Base-by-base conservation (phyloP, 2,888 invertebrate genomes). In the Ophioninae sp. region DNA sequence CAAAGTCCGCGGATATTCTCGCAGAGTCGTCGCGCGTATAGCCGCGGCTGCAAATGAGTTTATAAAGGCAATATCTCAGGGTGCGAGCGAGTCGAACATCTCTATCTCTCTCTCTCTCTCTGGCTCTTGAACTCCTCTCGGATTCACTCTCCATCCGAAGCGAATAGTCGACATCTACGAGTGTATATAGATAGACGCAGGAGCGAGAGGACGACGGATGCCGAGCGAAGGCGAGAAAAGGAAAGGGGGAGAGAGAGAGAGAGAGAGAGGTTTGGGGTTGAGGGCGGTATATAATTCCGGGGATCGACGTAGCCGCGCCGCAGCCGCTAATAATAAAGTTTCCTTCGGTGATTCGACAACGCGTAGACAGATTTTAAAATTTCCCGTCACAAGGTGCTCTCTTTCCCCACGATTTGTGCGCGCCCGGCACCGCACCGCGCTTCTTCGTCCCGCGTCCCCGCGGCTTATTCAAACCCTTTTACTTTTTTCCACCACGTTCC, bases 281-380 rank as follows among this genome's bases (percentile, higher is more conserved):
- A 70, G 74, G 59, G 73, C n/a, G 67, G 61, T 62, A 76, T 67
- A 81, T 73, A 73, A 77, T 72, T 79, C 72, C 65, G 79, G 79
- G 79, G 75, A 76, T 75, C 84, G 84, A 84, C 84, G 81, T 65
- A 72, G 79, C 84, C 84, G 84, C 84, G 84, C 84, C 84, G 74
- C 84, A 84, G 87, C 85, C 89, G 90, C 92, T 92, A 93, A 93
- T 93, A 93, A 93, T 92, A 92, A 93, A 93, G 93, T 93, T 93
- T 92, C 89, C 90, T 90, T 89, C 90, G 90, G 90, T 93, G 91
- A 91, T 93, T 92, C 92, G 92, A 92, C 93, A 92, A 92, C 91
- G 91, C 92, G 91, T 92, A 91, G 92, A 93, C 93, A 93, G 93
- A 93, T 92, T 92, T 93, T 90, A 92, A 93, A 92, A 93, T 93